Evolutionary conservation across 2,797 vertebrate genomes (phyloP), one percentile per base, ranked within the genome.

Genomic region (Lerista edwardsae): DNA sequence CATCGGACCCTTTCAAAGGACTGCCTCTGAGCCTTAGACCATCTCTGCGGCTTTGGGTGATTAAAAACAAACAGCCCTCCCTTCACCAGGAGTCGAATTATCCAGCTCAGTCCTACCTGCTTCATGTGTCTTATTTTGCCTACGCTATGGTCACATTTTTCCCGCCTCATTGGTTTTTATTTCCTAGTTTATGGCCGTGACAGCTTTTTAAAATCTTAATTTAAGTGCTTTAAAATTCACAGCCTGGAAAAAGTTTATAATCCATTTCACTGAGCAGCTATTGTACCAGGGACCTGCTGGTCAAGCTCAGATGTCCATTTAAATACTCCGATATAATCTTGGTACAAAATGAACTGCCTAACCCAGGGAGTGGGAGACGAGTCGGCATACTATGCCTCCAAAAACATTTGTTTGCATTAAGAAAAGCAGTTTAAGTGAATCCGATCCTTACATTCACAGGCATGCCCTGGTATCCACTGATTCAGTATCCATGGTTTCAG

Each of bases 181-280:
- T 12, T 85, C 83, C 82, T 80, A 69, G 12, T 82, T 84, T 83
- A 17, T 67, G 85, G 75, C 47, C 71, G 34, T 17, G 1, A 72
- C 41, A 10, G 44, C 6, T 75, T 81, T 67, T 64, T 11, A 8
- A 90, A 88, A 27, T 44, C 80, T 85, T 59, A 86, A 89, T 86
- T 75, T 62, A 12, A 86, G 83, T 47, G 55, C 39, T 39, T 76
- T 81, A 91, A 88, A 90, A 92, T 84, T 80, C 41, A 79, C 1
- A n/a, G 17, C 77, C 55, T 79, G 62, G 79, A 39, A 90, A 85
- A n/a, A 4, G 64, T 65, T 86, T 62, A 41, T 62, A 89, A 88
- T 47, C 69, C 64, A 51, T 76, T 81, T 57, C 55, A 57, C 34
- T 0, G 11, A 34, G 29, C 44, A 84, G 64, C 69, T 67, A 85